Base-by-base conservation (phyloP, 2,797 vertebrate genomes). In the Myotis findleyi region DNA sequence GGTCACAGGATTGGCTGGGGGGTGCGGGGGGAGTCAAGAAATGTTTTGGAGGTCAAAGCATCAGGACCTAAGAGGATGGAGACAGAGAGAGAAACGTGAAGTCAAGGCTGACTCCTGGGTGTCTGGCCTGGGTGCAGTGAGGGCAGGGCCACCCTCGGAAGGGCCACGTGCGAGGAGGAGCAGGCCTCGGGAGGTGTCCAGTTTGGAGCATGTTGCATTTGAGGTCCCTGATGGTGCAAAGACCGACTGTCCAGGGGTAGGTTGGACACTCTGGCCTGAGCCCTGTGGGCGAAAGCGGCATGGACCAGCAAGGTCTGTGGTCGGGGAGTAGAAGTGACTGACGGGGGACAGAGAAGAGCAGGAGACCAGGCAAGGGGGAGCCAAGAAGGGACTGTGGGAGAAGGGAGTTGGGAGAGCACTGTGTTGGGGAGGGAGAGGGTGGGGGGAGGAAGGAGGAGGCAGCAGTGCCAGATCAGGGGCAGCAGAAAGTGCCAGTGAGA, bases 341-440 rank as follows among this genome's bases (percentile, higher is more conserved):
- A 44, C 0, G 6, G 44, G 36, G 47, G 66, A 49, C 17, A n/a
- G 33, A 41, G 11, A 9, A 69, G 36, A 69, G 41, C 86, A n/a
- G n/a, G 6, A 41, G 36, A 7, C 49, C 69, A 4, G n/a, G 21
- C 51, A 17, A 87, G 72, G 55, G 69, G 11, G 27, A n/a, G n/a
- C 57, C 41, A 69, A 62, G 51, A 59, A 21, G 16, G 23, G 21
- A 9, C 11, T 55, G 30, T 87, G 51, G 30, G 47, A 79, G 38
- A 66, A 81, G 87, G 81, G 49, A 62, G 23, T 8, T 36, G 87
- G 17, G 14, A 21, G 73, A 66, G 47, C 0, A 7, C 13, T 13
- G 27, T 10, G 11, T 3, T 36, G 88, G 9, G 55, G 13, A 84
- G 36, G 18, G 1, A 0, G 5, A 3, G 36, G 18, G 1, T 0